Percentiles rank a stretch among this genome's conserved stretches.
These are phyloP conservation scores for Zaprionus lineosus DNA, from an alignment of 2,888 invertebrate species.

Conservation along the genomic window DNA sequence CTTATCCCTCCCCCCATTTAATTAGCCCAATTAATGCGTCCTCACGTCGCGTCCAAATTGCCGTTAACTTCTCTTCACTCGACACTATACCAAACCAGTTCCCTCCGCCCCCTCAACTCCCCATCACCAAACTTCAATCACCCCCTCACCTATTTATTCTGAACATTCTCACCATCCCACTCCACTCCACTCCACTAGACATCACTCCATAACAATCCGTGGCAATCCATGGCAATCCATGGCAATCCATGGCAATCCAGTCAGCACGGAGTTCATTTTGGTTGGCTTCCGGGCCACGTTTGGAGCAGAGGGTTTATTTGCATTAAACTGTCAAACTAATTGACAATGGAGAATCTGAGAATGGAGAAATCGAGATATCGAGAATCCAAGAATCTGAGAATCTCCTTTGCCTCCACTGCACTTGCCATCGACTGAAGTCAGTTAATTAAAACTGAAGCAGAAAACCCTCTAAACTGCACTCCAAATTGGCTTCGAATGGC, in stretches of 20 bases:
- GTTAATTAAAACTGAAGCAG: conserved; percentile 42
- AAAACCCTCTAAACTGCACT: not conserved
- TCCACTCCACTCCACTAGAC: no score
- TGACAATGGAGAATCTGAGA: conserved; percentile 43
- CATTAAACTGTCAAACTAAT: conserved; percentile 66
- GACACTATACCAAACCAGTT: no score
- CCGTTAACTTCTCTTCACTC: no score
- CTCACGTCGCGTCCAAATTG: conserved; percentile 50
- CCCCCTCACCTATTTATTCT: not conserved
- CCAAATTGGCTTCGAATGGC: conserved; percentile 1
- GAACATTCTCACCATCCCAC: no score
- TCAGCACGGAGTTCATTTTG: conserved; percentile 24
- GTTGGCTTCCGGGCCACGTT: conserved; percentile 4
- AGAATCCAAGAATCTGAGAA: conserved; percentile 24
- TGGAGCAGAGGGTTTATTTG: conserved; percentile 51
- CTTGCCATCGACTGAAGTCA: conserved; percentile 21
- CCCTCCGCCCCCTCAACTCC: no score
- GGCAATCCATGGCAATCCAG: no score
- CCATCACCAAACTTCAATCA: no score
- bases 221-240: no score
- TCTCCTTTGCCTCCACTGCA: conserved; percentile 16
- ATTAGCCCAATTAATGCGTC: conserved; percentile 63
- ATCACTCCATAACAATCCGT: no score
- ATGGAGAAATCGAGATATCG: no score
- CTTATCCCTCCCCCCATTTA: conserved; percentile 40